Conservation (phyloP, 23 tunicate genomes). For the Diplosoma virens region DNA sequence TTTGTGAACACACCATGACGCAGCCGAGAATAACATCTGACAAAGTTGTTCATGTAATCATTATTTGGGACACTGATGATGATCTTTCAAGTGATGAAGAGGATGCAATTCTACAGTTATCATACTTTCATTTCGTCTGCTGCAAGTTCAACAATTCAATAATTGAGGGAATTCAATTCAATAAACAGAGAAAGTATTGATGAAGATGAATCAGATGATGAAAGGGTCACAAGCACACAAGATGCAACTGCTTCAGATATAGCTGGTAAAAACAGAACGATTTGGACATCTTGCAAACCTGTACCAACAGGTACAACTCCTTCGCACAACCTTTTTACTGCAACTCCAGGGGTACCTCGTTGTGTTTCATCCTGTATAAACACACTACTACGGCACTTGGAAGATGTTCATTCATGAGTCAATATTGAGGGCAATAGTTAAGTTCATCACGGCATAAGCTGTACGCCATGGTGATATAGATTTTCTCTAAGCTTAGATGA, state of each 20-base stretch:
- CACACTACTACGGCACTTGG: neutral
- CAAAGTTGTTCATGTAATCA: too few relatives aligned
- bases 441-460: neutral
- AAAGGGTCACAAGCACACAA: too few relatives aligned
- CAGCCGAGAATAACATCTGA: too few relatives aligned
- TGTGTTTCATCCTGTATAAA: neutral
- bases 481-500: conserved; percentile 8
- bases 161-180: neutral
- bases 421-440: conserved; percentile 6
- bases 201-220: too few relatives aligned
- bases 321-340: too few relatives aligned
- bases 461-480: conserved; percentile 11
- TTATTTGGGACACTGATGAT: neutral
- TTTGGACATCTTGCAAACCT: neutral
- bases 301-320: neutral
- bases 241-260: too few relatives aligned
- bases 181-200: neutral
- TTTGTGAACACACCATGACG: too few relatives aligned
- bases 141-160: neutral
- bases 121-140: neutral
- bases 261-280: too few relatives aligned
- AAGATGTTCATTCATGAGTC: conserved; percentile 4
- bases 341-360: too few relatives aligned
- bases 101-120: too few relatives aligned
- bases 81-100: too few relatives aligned